A percentile compares a stretch with the other conserved stretches of the same genome.
Conservation (phyloP, 2,888 invertebrate genomes). For the Leucophora obtusa region DNA sequence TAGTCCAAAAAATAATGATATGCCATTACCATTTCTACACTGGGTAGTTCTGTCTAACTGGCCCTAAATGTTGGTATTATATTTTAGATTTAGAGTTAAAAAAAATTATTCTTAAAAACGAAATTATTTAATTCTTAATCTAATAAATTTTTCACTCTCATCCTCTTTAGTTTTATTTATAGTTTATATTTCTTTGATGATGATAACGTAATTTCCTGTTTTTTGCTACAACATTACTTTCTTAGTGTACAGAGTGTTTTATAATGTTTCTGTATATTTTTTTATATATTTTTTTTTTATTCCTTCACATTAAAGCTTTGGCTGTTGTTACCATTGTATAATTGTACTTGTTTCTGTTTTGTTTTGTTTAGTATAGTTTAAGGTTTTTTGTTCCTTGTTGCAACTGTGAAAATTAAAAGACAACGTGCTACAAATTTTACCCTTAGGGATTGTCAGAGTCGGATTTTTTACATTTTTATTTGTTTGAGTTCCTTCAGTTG, state of each 20-base stretch:
- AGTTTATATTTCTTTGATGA: conserved; percentile 69
- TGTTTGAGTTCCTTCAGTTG: conserved; percentile 36
- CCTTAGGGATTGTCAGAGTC: conserved; percentile 64
- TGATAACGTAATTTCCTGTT: conserved; percentile 77
- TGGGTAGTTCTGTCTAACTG: too few species aligned
- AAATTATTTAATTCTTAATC: background rate
- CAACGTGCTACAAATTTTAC: conserved; percentile 65
- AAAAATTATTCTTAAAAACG: too few species aligned
- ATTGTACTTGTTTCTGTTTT: conserved; percentile 52
- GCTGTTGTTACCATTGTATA: conserved; percentile 35
- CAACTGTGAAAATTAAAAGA: conserved; percentile 66
- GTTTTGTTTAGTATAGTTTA: conserved; percentile 21
- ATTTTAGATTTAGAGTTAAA: too few species aligned
- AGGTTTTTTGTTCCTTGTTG: conserved; percentile 45
- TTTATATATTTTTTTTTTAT: conserved; percentile 36
- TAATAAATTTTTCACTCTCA: conserved; percentile 37
- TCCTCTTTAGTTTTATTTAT: conserved; percentile 8
- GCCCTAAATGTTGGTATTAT: too few species aligned
- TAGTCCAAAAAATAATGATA: too few species aligned
- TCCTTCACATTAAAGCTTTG: conserved; percentile 46
- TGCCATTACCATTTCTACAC: too few species aligned
- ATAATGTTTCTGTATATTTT: conserved; percentile 71
- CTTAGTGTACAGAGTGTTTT: conserved; percentile 68
- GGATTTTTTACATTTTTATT: conserved; percentile 29
- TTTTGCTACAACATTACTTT: conserved; percentile 55